Percentiles rank a stretch among this genome's conserved stretches.
Conservation (phyloP, 2,797 vertebrate species). For the Oreochromis mossambicus region DNA sequence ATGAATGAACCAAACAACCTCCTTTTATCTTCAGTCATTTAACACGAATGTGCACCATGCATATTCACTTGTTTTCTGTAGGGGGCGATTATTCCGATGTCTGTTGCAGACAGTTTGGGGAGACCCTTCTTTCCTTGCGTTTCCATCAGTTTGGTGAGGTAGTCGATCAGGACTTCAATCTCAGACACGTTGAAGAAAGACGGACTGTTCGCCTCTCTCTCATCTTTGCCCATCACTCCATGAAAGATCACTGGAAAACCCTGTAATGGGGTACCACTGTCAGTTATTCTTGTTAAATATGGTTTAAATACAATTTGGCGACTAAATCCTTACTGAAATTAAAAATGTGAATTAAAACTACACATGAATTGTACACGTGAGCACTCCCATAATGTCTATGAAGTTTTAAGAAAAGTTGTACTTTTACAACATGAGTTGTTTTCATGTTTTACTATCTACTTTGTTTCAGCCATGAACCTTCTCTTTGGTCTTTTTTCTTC, state of each 20-base stretch:
- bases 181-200: slow-evolving; percentile 92
- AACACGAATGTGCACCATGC: neutral
- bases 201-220: slow-evolving; percentile 86
- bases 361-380: rapidly evolving
- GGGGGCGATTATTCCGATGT: slow-evolving; percentile 88
- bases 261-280: slow-evolving; percentile 52
- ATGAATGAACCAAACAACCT: neutral
- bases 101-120: slow-evolving; percentile 73
- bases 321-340: neutral
- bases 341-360: neutral
- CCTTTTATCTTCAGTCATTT: neutral
- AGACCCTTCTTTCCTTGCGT: slow-evolving; percentile 79
- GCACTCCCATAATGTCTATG: neutral
- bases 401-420: neutral
- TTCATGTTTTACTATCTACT: neutral
- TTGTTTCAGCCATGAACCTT: neutral
- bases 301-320: neutral
- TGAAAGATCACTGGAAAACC: slow-evolving; percentile 93
- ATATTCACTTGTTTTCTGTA: slow-evolving; percentile 90
- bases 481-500: neutral
- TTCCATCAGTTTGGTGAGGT: slow-evolving; percentile 81
- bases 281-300: neutral
- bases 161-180: slow-evolving; percentile 80
- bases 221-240: slow-evolving; percentile 87
- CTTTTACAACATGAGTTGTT: neutral